Evolutionary conservation across 2,113 vertebrate species (phyloP), one percentile per base, ranked within the genome.

Genomic region (Dromiciops gliroides): DNA sequence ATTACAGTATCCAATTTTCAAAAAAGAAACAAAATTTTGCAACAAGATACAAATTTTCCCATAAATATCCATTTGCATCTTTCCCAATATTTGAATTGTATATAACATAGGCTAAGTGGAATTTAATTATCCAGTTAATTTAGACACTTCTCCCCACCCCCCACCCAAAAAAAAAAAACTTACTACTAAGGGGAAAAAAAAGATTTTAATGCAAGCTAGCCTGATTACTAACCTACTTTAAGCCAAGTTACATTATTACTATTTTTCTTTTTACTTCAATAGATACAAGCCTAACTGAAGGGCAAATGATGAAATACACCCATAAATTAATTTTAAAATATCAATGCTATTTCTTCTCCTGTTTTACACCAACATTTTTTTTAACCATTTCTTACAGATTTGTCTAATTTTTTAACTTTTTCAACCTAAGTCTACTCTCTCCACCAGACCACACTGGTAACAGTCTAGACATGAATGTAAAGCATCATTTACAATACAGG

Each of bases 291-390:
- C 94, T 93, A 92, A 93, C 60, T 53, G 1, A 95, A 96, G 14
- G n/a, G n/a, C 92, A 95, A 90, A 89, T 95, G 91, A 95, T 95
- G 95, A 93, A 94, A 92, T 10, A 51, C 48, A 91, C 51, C 94
- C 96, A 51, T 48, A 93, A 91, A 51, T 51, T 91, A 19, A 31
- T 16, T 51, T 92, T 89, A 83, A 37, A 83, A 92, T 95, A 26
- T 25, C 83, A 95, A 92, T 89, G 91, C 3, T 28, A 91, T 89
- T 75, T 48, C 14, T 6, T 90, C 92, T 90, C 49, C n/a, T 89
- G 25, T 50, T 96, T 95, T 93, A 94, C 50, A 93, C 93, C 28
- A 95, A 95, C n/a, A 92, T 8, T 92, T 50, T 49, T 49, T 31
- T 93, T 92, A 89, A 83, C 26, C 37, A 51, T 44, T 89, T 91